phyloP scores from a whole-genome alignment of 1,140 invertebrate genomes.

The Laupala kohalensis region DNA sequence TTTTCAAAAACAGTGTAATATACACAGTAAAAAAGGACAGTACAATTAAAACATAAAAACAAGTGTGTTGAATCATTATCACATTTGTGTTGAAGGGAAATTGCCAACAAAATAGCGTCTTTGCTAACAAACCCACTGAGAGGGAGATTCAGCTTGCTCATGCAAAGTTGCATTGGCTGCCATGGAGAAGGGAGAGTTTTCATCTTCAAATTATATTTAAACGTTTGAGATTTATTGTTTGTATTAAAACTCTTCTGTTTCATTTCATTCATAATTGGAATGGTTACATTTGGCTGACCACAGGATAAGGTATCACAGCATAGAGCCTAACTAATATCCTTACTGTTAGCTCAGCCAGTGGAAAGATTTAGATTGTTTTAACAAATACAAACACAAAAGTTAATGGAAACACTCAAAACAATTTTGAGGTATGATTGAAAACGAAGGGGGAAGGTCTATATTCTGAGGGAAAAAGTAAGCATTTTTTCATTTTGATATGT shows the following conservation, averaged over 20 bases:
- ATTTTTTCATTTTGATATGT: too few species aligned
- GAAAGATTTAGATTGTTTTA: neutral
- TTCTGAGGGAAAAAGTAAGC: too few species aligned
- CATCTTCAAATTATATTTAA: too few species aligned
- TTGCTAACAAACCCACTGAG: neutral
- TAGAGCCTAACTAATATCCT: neutral
- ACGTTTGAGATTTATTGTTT: too few species aligned
- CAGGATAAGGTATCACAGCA: slow-evolving; percentile 1
- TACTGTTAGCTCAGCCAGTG: neutral
- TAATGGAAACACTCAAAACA: too few species aligned
- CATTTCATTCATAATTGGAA: too few species aligned
- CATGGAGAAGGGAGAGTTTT: neutral
- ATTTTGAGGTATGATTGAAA: too few species aligned
- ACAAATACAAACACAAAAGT: neutral
- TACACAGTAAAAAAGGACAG: neutral
- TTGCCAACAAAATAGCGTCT: neutral
- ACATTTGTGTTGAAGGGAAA: slow-evolving; percentile 1
- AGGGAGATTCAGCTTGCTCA: neutral
- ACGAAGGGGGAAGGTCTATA: too few species aligned
- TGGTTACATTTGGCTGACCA: neutral
- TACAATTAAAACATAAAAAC: neutral
- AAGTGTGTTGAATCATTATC: neutral
- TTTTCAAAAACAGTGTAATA: neutral
- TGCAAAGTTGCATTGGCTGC: neutral
- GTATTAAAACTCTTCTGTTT: too few species aligned